phyloP scores from a whole-genome alignment of 2,113 vertebrate species.

The Xyrauchen texanus region DNA sequence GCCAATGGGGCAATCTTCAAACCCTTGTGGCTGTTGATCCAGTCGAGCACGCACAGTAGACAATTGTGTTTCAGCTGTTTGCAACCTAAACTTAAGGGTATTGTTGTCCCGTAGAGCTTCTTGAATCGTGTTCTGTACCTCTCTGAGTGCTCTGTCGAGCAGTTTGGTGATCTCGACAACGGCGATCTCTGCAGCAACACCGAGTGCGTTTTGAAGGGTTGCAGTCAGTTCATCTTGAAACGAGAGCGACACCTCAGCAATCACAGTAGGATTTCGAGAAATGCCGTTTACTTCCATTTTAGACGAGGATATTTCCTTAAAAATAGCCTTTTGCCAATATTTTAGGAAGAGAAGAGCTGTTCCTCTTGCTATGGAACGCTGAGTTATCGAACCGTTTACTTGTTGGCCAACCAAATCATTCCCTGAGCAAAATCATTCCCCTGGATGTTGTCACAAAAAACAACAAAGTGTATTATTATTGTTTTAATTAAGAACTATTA shows the following conservation, averaged over 20 bases:
- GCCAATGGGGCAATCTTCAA: background rate
- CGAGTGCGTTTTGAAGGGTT: constrained; percentile 60
- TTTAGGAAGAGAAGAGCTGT: background rate
- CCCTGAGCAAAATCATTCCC: background rate
- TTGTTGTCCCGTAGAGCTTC: constrained; percentile 56
- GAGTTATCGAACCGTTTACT: background rate
- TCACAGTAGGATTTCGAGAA: constrained; percentile 12
- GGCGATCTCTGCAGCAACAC: constrained; percentile 60
- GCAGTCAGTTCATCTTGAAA: constrained; percentile 60
- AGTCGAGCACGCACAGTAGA: constrained; percentile 26
- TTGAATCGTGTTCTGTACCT: constrained; percentile 56
- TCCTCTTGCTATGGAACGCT: background rate
- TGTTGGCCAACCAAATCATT: constrained; percentile 20
- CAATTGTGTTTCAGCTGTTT: constrained; percentile 49
- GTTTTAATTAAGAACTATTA: background rate
- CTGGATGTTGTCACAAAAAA: background rate
- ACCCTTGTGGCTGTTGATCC: background rate
- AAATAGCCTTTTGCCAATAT: background rate
- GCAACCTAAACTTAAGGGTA: constrained; percentile 50
- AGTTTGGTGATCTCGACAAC: constrained; percentile 58
- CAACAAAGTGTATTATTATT: background rate
- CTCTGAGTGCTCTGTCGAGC: constrained; percentile 54
- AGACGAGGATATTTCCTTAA: background rate
- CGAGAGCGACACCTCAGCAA: constrained; percentile 56
- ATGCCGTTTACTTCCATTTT: constrained; percentile 6